Conservation (phyloP, 2,113 vertebrate species). For the Peromyscus polionotus region DNA sequence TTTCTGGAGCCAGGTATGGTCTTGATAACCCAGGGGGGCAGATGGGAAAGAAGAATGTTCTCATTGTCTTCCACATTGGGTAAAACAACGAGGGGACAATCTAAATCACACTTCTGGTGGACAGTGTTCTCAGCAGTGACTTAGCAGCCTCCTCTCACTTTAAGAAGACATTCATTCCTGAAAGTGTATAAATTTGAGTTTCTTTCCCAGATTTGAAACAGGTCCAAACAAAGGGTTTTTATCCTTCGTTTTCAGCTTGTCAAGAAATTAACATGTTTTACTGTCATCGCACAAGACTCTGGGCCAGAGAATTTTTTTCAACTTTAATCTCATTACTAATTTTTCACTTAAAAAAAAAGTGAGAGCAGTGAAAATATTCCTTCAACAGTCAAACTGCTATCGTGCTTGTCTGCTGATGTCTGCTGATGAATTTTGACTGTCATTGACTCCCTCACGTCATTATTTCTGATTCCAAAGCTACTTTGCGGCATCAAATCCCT, state of each 20-base stretch:
- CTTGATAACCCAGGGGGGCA: background rate
- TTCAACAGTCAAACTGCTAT: constrained; percentile 54
- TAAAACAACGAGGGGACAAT: background rate
- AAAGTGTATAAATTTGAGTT: constrained; percentile 41
- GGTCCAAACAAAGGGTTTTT: constrained; percentile 39
- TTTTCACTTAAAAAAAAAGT: constrained; percentile 45
- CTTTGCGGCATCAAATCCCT: constrained; percentile 19
- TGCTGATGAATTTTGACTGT: constrained; percentile 53
- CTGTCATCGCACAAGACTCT: constrained; percentile 54
- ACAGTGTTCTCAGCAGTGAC: no score
- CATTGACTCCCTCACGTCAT: background rate
- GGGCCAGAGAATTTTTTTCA: constrained; percentile 22
- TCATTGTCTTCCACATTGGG: background rate
- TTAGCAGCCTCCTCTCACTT: background rate
- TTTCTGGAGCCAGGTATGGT: background rate
- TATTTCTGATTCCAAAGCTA: background rate
- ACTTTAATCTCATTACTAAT: constrained; percentile 65
- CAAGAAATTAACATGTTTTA: constrained; percentile 74
- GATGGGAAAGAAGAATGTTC: background rate
- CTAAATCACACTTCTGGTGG: no score
- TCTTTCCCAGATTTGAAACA: constrained; percentile 36
- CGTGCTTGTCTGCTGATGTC: constrained; percentile 34
- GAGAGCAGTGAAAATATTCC: constrained; percentile 59
- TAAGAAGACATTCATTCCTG: background rate
- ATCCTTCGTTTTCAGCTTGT: constrained; percentile 40